Percentiles rank a stretch among this genome's conserved stretches.
phyloP scores from a whole-genome alignment of 2,888 invertebrate species.

The Vanessa cardui region DNA sequence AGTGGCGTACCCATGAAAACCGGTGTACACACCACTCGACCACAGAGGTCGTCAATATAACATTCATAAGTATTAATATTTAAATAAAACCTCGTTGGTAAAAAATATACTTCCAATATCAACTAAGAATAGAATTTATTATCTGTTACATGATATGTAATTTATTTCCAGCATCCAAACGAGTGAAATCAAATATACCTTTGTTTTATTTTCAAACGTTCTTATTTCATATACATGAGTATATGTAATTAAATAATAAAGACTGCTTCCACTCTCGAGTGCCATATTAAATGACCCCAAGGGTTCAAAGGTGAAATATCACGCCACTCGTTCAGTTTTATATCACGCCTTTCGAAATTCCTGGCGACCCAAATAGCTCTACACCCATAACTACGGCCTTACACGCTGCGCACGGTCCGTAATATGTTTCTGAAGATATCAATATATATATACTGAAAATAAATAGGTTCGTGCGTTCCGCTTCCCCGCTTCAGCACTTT shows the following conservation, averaged over 20 bases:
- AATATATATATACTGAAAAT: neutral
- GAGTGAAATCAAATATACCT: no score
- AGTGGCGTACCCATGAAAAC: no score
- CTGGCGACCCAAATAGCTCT: constrained; percentile 44
- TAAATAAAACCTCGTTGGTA: no score
- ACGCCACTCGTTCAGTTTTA: constrained; percentile 6
- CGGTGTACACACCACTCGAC: no score
- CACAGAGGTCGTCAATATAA: no score
- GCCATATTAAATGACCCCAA: constrained; percentile 2
- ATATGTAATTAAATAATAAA: constrained; percentile 1
- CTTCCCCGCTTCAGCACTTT: no score
- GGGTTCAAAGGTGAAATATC: constrained; percentile 1
- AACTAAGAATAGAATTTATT: no score
- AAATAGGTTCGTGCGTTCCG: no score
- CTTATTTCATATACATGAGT: neutral
- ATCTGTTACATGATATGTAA: no score
- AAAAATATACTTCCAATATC: no score
- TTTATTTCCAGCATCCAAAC: no score
- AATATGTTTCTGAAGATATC: neutral
- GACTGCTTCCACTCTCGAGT: neutral
- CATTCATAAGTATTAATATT: no score
- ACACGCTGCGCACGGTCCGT: neutral
- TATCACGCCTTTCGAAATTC: constrained; percentile 23
- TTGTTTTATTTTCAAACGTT: neutral
- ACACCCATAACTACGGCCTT: constrained; percentile 5